These are phyloP conservation scores for Dicaeum eximium DNA, from an alignment of 2,113 vertebrate genomes.

Conservation along the genomic window DNA sequence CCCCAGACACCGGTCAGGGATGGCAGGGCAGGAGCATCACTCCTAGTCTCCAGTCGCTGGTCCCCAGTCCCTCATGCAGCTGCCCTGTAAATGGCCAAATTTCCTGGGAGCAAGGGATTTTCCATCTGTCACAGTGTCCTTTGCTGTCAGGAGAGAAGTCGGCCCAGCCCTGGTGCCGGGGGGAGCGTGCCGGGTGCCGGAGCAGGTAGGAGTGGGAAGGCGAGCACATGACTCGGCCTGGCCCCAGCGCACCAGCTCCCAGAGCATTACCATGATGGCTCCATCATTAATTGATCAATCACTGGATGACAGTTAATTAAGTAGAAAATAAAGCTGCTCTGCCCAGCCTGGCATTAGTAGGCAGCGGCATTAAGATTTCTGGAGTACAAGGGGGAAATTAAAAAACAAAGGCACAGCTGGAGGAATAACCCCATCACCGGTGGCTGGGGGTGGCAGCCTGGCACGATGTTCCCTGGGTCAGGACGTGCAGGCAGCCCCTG, in stretches of 20 bases:
- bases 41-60: not conserved
- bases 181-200: not conserved
- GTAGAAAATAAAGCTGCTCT: conserved; percentile 64
- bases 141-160: conserved; percentile 41
- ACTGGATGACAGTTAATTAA: conserved; percentile 58
- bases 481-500: not conserved
- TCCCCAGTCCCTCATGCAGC: not conserved
- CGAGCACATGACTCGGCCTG: not conserved
- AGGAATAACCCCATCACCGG: not conserved
- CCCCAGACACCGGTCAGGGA: rapidly evolving
- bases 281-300: conserved; percentile 63
- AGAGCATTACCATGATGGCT: conserved; percentile 37
- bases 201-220: conserved; percentile 44
- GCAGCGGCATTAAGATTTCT: conserved; percentile 31
- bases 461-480: rapidly evolving
- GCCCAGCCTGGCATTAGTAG: conserved; percentile 52
- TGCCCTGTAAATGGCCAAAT: not conserved
- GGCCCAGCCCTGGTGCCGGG: not conserved
- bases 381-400: conserved; percentile 30
- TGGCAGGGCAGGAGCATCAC: not conserved
- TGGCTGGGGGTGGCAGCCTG: not conserved
- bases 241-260: not conserved
- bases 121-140: conserved; percentile 50
- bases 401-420: conserved; percentile 44
- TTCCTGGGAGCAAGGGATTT: conserved; percentile 15